Evolutionary conservation across 2,113 vertebrate genomes (phyloP).

Genomic region (Orientallactaga bullata): DNA sequence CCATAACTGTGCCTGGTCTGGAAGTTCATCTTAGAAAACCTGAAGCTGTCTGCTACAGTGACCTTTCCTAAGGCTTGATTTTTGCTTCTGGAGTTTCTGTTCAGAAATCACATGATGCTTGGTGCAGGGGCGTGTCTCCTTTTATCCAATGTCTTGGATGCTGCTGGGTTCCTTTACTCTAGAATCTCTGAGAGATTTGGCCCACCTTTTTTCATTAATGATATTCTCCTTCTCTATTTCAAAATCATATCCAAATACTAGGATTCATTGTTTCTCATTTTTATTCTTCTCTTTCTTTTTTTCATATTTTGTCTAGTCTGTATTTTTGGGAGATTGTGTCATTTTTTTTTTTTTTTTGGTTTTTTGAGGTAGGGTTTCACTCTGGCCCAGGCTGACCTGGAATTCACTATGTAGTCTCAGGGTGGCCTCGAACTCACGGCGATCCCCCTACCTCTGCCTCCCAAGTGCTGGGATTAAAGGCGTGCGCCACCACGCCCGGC

Average conservation of each 20-base stretch:
- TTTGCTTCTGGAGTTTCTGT: neutral
- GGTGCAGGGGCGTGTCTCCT: neutral
- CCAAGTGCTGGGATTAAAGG: too few relatives aligned
- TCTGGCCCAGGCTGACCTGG: too few relatives aligned
- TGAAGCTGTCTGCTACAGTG: too few relatives aligned
- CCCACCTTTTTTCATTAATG: conserved; percentile 25
- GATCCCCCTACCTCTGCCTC: too few relatives aligned
- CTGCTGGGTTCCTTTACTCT: neutral
- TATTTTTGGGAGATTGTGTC: conserved; percentile 63
- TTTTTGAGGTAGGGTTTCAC: too few relatives aligned
- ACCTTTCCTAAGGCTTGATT: neutral
- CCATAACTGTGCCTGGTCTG: too few relatives aligned
- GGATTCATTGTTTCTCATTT: neutral
- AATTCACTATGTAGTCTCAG: too few relatives aligned
- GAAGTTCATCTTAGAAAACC: too few relatives aligned
- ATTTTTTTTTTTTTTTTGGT: too few relatives aligned
- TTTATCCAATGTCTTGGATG: neutral
- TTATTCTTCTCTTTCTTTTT: conserved; percentile 50
- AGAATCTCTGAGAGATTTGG: neutral
- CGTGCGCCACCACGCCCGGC: too few relatives aligned
- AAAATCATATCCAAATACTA: conserved; percentile 38
- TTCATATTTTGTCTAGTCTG: conserved; percentile 32
- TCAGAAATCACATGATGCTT: neutral
- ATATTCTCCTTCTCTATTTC: conserved; percentile 23
- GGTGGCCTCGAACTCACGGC: too few relatives aligned